Percentiles rank a stretch among this genome's conserved stretches.
Conservation (phyloP, 2,113 vertebrate species). For the Tragelaphus strepsiceros region DNA sequence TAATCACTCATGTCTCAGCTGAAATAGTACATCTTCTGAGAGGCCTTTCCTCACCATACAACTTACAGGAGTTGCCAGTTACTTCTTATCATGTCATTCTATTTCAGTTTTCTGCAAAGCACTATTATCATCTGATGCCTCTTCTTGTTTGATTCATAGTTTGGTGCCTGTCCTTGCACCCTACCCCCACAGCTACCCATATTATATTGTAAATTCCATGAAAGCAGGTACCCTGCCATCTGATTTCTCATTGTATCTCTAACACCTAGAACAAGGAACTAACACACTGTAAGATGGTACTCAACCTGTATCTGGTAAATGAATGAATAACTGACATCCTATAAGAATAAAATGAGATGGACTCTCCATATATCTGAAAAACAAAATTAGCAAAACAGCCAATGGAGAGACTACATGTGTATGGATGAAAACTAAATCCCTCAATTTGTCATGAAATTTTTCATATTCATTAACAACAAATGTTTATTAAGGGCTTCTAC, state of each 20-base stretch:
- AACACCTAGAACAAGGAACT: not conserved
- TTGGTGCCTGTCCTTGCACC: not conserved
- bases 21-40: not conserved
- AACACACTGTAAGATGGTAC: not conserved
- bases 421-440: not conserved
- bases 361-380: not conserved
- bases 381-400: not conserved
- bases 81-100: not conserved
- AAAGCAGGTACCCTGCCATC: not conserved
- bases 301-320: not conserved
- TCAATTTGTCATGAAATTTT: not conserved
- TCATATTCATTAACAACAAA: not conserved
- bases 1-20: not conserved
- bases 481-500: not conserved
- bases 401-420: not conserved
- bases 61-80: not conserved
- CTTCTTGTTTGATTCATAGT: not conserved
- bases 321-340: not conserved
- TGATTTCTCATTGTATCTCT: not conserved
- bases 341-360: not conserved
- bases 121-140: not conserved
- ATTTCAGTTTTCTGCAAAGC: not conserved
- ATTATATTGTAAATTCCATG: not conserved
- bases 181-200: not conserved
- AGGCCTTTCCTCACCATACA: not conserved